Conservation (phyloP, 2,888 invertebrate species). For the Zonitis immaculata region DNA sequence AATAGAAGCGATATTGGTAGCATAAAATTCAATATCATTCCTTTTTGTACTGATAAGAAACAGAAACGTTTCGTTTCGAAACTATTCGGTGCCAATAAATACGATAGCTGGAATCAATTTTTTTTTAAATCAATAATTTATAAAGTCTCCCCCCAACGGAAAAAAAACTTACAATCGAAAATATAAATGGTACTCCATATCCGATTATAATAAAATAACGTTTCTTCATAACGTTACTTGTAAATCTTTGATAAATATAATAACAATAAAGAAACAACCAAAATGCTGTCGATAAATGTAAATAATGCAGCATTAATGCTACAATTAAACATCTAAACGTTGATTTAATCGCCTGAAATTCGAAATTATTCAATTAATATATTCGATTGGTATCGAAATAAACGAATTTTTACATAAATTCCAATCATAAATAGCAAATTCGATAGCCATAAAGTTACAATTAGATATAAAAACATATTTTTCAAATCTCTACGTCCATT, state of each 20-base stretch:
- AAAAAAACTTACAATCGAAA: slow-evolving; percentile 67
- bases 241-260: slow-evolving; percentile 56
- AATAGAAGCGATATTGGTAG: slow-evolving; percentile 66
- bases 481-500: slow-evolving; percentile 46
- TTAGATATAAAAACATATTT: slow-evolving; percentile 59
- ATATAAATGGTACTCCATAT: slow-evolving; percentile 59
- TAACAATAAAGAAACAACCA: slow-evolving; percentile 67
- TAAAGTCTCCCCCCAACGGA: too few relatives aligned
- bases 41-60: slow-evolving; percentile 72
- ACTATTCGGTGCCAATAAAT: slow-evolving; percentile 62
- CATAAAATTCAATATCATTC: slow-evolving; percentile 73
- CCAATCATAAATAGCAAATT: slow-evolving; percentile 63
- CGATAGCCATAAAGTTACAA: slow-evolving; percentile 57
- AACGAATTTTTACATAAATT: slow-evolving; percentile 55
- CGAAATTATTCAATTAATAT: neutral
- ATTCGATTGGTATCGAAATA: neutral
- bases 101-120: slow-evolving; percentile 51
- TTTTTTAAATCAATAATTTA: too few relatives aligned
- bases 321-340: slow-evolving; percentile 61
- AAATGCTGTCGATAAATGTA: slow-evolving; percentile 63
- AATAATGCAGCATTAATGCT: slow-evolving; percentile 64
- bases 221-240: slow-evolving; percentile 51
- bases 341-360: slow-evolving; percentile 58
- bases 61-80: slow-evolving; percentile 71
- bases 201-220: slow-evolving; percentile 58